Conservation (phyloP, 2,888 invertebrate species). For the Pegoplata infirma region DNA sequence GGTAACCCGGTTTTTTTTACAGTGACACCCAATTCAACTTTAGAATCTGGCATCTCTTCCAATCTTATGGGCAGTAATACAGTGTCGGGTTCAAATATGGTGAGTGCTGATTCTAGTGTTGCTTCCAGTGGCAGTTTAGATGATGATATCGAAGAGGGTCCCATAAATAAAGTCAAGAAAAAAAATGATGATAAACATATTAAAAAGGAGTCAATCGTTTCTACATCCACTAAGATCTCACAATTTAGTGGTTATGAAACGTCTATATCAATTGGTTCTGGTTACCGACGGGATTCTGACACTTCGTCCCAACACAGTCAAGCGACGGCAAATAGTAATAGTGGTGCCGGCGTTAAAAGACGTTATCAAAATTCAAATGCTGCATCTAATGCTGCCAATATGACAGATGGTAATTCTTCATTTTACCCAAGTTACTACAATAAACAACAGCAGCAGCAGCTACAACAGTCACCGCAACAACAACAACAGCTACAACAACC, state of each 20-base stretch:
- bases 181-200: constrained; percentile 77
- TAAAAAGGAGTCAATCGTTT: constrained; percentile 77
- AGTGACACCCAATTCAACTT: constrained; percentile 78
- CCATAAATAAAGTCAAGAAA: constrained; percentile 78
- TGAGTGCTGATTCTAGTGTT: constrained; percentile 79
- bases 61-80: constrained; percentile 89
- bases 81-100: constrained; percentile 79
- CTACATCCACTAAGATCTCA: constrained; percentile 76
- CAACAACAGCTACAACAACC: constrained; percentile 64
- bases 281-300: constrained; percentile 70
- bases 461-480: constrained; percentile 65
- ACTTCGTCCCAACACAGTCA: constrained; percentile 68
- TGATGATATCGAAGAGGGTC: constrained; percentile 77
- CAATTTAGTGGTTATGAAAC: constrained; percentile 74
- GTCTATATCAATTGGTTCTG: constrained; percentile 64
- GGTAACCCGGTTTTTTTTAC: constrained; percentile 10
- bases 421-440: constrained; percentile 45
- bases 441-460: constrained; percentile 64
- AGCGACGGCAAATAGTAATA: constrained; percentile 63
- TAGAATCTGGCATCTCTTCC: constrained; percentile 77
- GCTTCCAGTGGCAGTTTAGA: constrained; percentile 78
- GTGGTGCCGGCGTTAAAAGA: constrained; percentile 68
- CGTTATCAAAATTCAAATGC: constrained; percentile 68
- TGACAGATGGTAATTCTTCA: constrained; percentile 39
- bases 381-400: constrained; percentile 53